Percentiles rank a stretch among this genome's conserved stretches.
These are phyloP conservation scores for Ammodytes dubius DNA, from an alignment of 2,113 vertebrate species.

Conservation along the genomic window DNA sequence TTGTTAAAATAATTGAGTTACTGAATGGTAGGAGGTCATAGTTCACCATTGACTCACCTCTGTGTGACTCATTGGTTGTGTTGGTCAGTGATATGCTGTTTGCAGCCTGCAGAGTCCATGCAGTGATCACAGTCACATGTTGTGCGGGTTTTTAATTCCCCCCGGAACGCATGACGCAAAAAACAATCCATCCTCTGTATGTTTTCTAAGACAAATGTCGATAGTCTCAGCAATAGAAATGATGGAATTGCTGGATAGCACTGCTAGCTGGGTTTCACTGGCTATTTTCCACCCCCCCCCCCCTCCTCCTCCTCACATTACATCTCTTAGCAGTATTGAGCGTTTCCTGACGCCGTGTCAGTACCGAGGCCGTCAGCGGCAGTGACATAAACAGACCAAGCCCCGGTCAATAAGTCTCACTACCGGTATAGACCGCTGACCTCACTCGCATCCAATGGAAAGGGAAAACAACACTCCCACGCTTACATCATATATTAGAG, in stretches of 20 bases:
- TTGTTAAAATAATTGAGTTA: background rate
- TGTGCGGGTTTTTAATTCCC: conserved; percentile 44
- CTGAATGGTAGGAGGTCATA: conserved; percentile 5
- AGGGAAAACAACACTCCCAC: conserved; percentile 6
- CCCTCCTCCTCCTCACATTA: conserved; percentile 45
- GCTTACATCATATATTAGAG: background rate
- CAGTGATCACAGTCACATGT: conserved; percentile 59
- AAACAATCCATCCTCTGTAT: conserved; percentile 64
- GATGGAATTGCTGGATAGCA: too few species aligned
- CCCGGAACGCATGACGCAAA: conserved; percentile 29
- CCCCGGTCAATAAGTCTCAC: conserved; percentile 65
- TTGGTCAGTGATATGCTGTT: conserved; percentile 43
- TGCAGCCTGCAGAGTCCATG: conserved; percentile 42
- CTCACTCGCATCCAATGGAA: conserved; percentile 23
- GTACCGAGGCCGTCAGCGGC: conserved; percentile 64
- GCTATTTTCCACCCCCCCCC: background rate
- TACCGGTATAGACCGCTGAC: conserved; percentile 61
- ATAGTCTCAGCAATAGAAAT: conserved; percentile 8
- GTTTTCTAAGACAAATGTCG: conserved; percentile 33
- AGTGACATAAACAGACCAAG: conserved; percentile 71
- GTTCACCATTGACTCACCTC: conserved; percentile 32
- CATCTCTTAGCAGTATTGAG: conserved; percentile 76
- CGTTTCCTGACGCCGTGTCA: conserved; percentile 76
- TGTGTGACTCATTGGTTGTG: conserved; percentile 57
- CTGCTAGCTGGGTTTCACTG: background rate